Evolutionary conservation across 2,113 vertebrate species (phyloP).

Genomic region (Rhegmatorhina hoffmannsi): DNA sequence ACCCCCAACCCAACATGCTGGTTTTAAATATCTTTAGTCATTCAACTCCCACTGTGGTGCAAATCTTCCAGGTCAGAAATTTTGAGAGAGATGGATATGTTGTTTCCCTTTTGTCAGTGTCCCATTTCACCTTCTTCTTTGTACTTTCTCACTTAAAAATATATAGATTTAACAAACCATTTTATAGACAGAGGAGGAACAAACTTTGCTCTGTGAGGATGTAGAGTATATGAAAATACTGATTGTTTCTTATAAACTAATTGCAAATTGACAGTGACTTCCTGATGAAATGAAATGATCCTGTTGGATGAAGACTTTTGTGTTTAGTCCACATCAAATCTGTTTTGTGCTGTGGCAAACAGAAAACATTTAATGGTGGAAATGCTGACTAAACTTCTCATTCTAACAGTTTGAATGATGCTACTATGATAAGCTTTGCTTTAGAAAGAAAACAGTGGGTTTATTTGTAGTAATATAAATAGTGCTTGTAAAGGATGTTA

Average conservation of each 20-base stretch:
- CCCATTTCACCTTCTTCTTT: background rate
- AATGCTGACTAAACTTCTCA: conserved; percentile 39
- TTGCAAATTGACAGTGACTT: background rate
- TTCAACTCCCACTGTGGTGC: background rate
- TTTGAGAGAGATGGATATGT: background rate
- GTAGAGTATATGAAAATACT: background rate
- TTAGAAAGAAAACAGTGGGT: conserved; percentile 1
- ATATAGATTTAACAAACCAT: background rate
- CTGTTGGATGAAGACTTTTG: background rate
- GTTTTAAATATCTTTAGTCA: background rate
- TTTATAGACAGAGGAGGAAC: background rate
- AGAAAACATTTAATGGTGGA: conserved; percentile 31
- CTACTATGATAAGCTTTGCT: conserved; percentile 20
- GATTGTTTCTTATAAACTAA: conserved; percentile 8
- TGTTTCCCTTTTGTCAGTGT: background rate
- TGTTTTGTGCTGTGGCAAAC: conserved; percentile 25
- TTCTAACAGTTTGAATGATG: conserved; percentile 33
- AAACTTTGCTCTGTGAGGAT: background rate
- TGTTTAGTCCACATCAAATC: background rate
- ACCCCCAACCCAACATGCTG: background rate
- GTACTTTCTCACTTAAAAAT: background rate
- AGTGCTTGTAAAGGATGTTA: background rate
- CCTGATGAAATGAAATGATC: background rate
- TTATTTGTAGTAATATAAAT: conserved; percentile 16
- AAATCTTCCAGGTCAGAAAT: background rate